These are phyloP conservation scores for Danaus chrysippus DNA, from an alignment of 2,888 invertebrate genomes.

Conservation along the genomic window DNA sequence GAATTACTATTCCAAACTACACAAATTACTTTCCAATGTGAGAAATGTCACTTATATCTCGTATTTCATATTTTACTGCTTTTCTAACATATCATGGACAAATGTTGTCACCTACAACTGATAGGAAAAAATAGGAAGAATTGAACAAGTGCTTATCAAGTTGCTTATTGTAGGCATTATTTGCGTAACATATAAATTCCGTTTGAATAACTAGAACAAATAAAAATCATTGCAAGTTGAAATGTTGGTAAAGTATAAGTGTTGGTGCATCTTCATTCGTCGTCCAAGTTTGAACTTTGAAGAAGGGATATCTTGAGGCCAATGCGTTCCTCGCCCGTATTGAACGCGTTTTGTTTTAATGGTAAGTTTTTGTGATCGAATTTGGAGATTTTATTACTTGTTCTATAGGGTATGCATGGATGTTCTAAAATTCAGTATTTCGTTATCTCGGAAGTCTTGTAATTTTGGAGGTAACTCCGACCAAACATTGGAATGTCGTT, in stretches of 20 bases:
- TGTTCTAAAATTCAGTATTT: conserved; percentile 14
- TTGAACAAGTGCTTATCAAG: too few species aligned
- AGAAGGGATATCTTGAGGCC: conserved; percentile 21
- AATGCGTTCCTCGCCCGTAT: conserved; percentile 21
- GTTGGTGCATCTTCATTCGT: conserved; percentile 18
- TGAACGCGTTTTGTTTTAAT: conserved; percentile 19
- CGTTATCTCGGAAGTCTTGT: conserved; percentile 13
- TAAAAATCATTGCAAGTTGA: not conserved
- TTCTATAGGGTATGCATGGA: conserved; percentile 35
- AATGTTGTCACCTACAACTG: too few species aligned
- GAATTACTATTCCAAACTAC: too few species aligned
- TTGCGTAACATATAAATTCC: not conserved
- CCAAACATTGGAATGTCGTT: conserved; percentile 5
- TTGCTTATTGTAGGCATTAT: not conserved
- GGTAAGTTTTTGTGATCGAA: conserved; percentile 37
- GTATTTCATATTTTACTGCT: too few species aligned
- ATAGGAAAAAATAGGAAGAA: too few species aligned
- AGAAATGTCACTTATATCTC: too few species aligned
- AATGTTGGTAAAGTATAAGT: conserved; percentile 12
- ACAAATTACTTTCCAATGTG: too few species aligned
- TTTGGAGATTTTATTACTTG: conserved; percentile 30
- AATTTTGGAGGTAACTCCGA: conserved; percentile 10
- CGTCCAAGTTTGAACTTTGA: conserved; percentile 20
- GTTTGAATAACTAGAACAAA: not conserved
- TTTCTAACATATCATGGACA: too few species aligned